Percentiles rank a stretch among this genome's conserved stretches.
Conservation (phyloP, 2,888 invertebrate genomes). For the Danaus chrysippus region DNA sequence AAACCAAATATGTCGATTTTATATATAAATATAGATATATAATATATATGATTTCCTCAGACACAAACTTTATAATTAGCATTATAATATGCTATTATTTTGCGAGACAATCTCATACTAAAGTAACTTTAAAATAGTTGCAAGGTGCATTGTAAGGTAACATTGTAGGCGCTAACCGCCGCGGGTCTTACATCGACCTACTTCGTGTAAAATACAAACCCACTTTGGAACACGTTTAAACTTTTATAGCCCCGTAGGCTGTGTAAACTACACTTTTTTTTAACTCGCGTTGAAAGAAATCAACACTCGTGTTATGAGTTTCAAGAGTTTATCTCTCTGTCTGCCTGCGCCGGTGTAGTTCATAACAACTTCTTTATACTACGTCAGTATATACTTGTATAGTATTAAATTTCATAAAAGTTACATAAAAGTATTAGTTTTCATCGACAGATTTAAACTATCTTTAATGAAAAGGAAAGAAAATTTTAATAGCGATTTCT, state of each 20-base stretch:
- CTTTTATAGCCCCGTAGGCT: constrained; percentile 25
- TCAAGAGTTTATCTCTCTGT: no score
- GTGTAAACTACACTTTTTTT: constrained; percentile 13
- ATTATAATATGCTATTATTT: background rate
- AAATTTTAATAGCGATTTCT: no score
- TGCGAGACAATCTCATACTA: background rate
- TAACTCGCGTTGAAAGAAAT: background rate
- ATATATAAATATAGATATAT: no score
- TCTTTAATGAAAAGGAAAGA: no score
- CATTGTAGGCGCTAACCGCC: constrained; percentile 24
- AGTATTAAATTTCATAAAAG: no score
- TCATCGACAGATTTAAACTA: no score
- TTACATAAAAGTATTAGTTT: no score
- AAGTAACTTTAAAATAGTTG: constrained; percentile 10
- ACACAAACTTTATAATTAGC: background rate
- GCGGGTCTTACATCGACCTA: constrained; percentile 27
- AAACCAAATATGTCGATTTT: no score
- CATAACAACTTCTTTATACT: no score
- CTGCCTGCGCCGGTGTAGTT: no score
- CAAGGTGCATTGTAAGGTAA: constrained; percentile 15
- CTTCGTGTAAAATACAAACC: constrained; percentile 27
- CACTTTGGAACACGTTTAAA: constrained; percentile 26
- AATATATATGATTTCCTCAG: background rate
- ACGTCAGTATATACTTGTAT: no score
- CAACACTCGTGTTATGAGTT: background rate